Evolutionary conservation across 2,888 invertebrate species (phyloP).

Genomic region (Deroplatys truncata): DNA sequence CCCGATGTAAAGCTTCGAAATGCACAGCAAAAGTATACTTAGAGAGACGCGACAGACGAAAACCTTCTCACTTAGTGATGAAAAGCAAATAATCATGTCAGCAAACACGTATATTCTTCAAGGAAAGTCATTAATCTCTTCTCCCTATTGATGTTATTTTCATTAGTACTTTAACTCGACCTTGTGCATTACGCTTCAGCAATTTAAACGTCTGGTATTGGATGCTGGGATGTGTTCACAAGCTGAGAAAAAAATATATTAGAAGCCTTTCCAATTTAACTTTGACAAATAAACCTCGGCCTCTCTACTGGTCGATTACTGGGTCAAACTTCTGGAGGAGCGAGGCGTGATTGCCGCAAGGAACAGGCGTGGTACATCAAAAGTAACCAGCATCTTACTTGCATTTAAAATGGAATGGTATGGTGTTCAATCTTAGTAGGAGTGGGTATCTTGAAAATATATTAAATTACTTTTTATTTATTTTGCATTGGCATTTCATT

Average conservation of each 20-base stretch:
- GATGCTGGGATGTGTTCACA: neutral
- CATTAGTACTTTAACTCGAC: neutral
- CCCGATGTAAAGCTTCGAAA: too few species aligned
- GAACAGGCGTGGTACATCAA: neutral
- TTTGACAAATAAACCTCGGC: constrained; percentile 13
- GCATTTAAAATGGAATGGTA: too few species aligned
- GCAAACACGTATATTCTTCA: neutral
- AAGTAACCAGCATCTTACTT: neutral
- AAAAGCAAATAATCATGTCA: neutral
- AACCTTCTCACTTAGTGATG: neutral
- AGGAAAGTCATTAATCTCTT: neutral
- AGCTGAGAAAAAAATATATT: neutral
- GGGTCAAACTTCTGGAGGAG: neutral
- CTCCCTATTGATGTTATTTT: neutral
- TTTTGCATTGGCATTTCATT: too few species aligned
- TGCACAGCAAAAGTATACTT: too few species aligned
- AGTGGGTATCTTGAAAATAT: too few species aligned
- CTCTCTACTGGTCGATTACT: neutral
- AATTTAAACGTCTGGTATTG: neutral
- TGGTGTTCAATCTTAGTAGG: too few species aligned
- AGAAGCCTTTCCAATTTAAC: constrained; percentile 13
- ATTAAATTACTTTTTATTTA: too few species aligned
- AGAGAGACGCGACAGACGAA: neutral
- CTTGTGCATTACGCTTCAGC: neutral
- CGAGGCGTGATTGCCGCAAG: neutral